Evolutionary conservation across 2,797 vertebrate species (phyloP), one percentile per base, ranked within the genome.

Genomic region (Aldrovandia affinis): DNA sequence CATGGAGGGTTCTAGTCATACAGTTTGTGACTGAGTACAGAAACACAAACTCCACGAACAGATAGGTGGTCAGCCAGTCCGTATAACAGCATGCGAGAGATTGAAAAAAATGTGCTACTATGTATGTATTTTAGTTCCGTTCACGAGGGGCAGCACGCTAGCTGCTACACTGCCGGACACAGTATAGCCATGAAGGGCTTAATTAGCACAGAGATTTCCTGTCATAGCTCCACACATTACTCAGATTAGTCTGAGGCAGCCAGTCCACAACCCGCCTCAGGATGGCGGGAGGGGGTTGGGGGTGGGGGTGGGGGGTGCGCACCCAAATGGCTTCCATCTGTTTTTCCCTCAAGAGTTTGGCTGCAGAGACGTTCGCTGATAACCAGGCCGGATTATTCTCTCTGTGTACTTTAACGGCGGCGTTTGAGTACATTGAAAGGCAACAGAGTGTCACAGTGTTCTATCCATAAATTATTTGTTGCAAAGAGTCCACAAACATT

Each of bases 251-350:
- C 81, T 54, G 57, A 86, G 80, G 61, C 84, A 88, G 84, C 75
- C 86, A 78, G 85, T 47, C 65, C 84, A 89, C 86, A 85, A 85
- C 83, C 82, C 84, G 68, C 78, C 78, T 82, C 22, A n/a, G 54
- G 42, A 61, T 81, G n/a, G 63, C 8, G 54, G 61, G 75, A 30
- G 61, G 81, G 81, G 82, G 83, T 81, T 5, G 47, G 47, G 55
- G 12, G 55, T 57, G 55, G 12, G 55, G 55, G 10, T 14, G 55
- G 10, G 55, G 12, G 18, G 55, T 7, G 12, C 7, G 18, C 39
- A 47, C 39, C 18, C 39, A 88, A 88, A 90, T 88, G 89, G 86
- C 81, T 88, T 89, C 89, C 89, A 90, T 89, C 88, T 90, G 89
- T 87, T 83, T 83, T 80, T 88, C 84, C 83, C 86, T 82, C 88